Evolutionary conservation across 1,140 invertebrate species (phyloP), one percentile per base, ranked within the genome.

Genomic region (Riptortus pedestris): DNA sequence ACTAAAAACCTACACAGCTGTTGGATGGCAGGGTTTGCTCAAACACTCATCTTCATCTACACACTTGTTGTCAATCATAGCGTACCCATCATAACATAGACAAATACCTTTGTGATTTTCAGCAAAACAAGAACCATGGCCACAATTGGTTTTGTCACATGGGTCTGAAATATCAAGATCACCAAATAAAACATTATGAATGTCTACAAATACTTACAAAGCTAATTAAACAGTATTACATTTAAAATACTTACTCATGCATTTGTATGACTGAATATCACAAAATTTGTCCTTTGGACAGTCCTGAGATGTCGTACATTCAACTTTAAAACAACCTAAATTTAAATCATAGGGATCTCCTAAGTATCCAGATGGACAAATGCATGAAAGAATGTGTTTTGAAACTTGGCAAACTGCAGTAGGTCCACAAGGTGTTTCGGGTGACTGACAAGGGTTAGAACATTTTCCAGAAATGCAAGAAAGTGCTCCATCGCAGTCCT

Each of bases 31-130:
- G 22, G 89, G 88, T 60, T 81, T 79, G 1, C 76, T 64, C 0
- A n/a, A 26, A 72, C 91, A 94, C 75, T 94, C 91, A 70, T 94
- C 80, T 27, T 91, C 77, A 75, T 94, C 91, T 61, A 82, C 78
- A 72, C 91, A 94, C 27, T 79, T 80, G 52, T 83, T 82, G 63
- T 81, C 81, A 20, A 77, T 71, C 31, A 58, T 14, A 28, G 87
- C 73, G 70, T 84, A 94, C 28, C 91, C 91, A 31, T 80, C 71
- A 65, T 81, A 78, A 74, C 92, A 95, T 31, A 80, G 78, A 69
- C 91, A 94, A 1, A 82, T 67, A 1, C 81, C 80, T 67, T 80
- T 76, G 71, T 93, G 90, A 66, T 86, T 78, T 57, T 80, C 72
- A 5, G 85, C 83, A 64, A 80, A 74, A 66, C 87, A 91, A 31